A percentile compares a stretch with the other conserved stretches of the same genome.
Conservation (phyloP, 2,888 invertebrate species). For the Elmis aenea region DNA sequence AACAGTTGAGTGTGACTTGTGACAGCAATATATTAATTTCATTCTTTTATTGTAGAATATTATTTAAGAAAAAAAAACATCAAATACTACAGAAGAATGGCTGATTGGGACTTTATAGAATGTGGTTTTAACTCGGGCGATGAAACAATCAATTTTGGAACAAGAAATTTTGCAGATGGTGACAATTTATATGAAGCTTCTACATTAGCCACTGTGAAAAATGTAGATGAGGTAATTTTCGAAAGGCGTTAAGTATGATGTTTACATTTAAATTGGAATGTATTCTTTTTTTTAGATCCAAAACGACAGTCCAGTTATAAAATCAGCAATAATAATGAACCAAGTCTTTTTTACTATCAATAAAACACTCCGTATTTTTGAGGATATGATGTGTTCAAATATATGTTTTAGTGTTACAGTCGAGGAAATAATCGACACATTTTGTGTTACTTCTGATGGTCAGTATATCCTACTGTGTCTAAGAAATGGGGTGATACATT, state of each 20-base stretch:
- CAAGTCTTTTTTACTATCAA: constrained; percentile 21
- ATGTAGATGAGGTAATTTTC: constrained; percentile 3
- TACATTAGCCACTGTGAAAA: constrained; percentile 45
- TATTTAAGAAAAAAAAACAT: too few relatives aligned
- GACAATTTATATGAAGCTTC: constrained; percentile 49
- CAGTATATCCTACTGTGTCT: constrained; percentile 22
- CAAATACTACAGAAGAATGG: too few relatives aligned
- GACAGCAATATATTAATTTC: too few relatives aligned
- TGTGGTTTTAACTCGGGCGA: constrained; percentile 48
- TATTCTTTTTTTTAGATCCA: not conserved
- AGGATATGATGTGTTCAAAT: constrained; percentile 17
- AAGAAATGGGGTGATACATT: constrained; percentile 21
- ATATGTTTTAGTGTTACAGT: constrained; percentile 16
- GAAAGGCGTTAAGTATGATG: not conserved
- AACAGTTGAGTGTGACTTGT: too few relatives aligned
- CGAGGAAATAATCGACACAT: constrained; percentile 19
- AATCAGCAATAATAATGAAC: constrained; percentile 11
- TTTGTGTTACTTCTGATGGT: constrained; percentile 20
- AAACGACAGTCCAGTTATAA: constrained; percentile 12
- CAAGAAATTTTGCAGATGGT: constrained; percentile 44
- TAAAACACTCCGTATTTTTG: constrained; percentile 21
- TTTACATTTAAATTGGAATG: not conserved
- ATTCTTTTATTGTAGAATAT: too few relatives aligned
- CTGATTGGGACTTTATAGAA: constrained; percentile 41
- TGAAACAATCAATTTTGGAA: constrained; percentile 53